phyloP scores from a whole-genome alignment of 2,797 vertebrate species.

The Calcarius lapponicus region DNA sequence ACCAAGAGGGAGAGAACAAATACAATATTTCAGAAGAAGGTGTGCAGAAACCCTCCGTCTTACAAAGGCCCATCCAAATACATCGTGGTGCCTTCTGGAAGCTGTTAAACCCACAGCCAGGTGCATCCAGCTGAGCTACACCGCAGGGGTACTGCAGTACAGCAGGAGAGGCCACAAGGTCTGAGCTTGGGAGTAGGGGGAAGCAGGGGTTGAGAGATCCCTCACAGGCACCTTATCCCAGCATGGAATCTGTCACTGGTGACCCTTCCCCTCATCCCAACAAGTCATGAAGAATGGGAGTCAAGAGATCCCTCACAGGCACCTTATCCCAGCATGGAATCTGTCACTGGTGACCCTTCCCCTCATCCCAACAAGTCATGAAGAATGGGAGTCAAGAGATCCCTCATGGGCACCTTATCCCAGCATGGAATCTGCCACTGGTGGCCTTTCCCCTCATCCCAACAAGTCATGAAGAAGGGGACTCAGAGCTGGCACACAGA shows the following conservation, averaged over 20 bases:
- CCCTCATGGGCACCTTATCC: neutral
- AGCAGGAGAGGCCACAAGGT: neutral
- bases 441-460: neutral
- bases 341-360: neutral
- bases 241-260: fast-evolving
- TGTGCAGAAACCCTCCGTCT: neutral
- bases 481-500: neutral
- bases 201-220: neutral
- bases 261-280: neutral
- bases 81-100: neutral
- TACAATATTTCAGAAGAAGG: neutral
- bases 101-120: neutral
- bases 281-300: neutral
- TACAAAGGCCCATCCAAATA: neutral
- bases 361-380: neutral
- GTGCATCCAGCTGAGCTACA: neutral
- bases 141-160: neutral
- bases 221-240: neutral
- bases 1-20: neutral
- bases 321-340: fast-evolving
- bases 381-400: neutral
- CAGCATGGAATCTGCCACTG: fast-evolving
- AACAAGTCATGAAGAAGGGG: neutral
- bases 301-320: neutral
- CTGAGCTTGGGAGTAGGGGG: neutral